Evolutionary conservation across 2,888 invertebrate species (phyloP).

Genomic region (Camponotus fellah): DNA sequence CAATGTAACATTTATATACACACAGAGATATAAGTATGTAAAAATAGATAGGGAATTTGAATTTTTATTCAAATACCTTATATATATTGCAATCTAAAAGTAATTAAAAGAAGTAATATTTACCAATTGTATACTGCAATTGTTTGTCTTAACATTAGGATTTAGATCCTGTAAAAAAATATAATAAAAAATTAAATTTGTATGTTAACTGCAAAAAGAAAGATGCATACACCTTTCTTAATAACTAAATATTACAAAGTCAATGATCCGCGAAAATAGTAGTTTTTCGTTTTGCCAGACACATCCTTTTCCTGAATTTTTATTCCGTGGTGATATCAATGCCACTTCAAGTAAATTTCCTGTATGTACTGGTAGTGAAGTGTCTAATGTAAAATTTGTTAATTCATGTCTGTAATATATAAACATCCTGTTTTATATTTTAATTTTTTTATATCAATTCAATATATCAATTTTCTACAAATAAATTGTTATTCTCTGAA

Average conservation of each 20-base stretch:
- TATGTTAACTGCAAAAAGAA: background rate
- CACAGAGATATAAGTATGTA: background rate
- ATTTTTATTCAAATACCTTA: conserved; percentile 3
- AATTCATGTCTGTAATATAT: conserved; percentile 15
- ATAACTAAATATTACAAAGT: conserved; percentile 25
- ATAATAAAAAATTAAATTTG: background rate
- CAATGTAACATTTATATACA: conserved; percentile 20
- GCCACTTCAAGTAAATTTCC: background rate
- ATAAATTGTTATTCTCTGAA: background rate
- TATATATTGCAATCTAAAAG: background rate
- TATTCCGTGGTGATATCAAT: background rate
- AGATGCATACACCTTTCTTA: background rate
- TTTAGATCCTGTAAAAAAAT: conserved; percentile 8
- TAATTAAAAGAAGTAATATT: conserved; percentile 18
- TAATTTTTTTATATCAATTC: background rate
- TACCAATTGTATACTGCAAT: conserved; percentile 31
- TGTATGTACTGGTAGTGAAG: background rate
- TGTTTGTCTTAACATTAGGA: background rate
- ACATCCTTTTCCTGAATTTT: background rate
- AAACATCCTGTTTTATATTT: background rate
- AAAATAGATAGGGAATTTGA: background rate
- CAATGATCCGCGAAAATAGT: background rate
- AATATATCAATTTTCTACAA: background rate
- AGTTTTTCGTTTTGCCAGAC: background rate
- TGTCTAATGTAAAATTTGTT: conserved; percentile 19